Conservation (phyloP, 2,797 vertebrate species). For the Coilia nasus region DNA sequence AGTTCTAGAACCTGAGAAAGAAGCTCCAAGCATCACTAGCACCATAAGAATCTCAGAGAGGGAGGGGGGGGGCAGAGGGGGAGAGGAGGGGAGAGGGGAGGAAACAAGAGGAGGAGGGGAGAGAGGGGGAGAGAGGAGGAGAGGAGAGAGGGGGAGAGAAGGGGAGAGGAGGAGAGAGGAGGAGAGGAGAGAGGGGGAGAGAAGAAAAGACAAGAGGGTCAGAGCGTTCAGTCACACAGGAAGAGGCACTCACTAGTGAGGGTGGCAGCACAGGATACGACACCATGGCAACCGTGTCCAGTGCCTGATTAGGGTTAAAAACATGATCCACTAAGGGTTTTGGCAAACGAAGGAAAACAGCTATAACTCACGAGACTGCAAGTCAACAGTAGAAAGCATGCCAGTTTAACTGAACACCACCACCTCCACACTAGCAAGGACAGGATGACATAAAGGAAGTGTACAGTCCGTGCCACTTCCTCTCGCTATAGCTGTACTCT, state of each 20-base stretch:
- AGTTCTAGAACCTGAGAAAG: slow-evolving; percentile 21
- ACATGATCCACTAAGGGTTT: background rate
- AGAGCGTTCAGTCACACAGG: slow-evolving; percentile 20
- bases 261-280: background rate
- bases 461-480: background rate
- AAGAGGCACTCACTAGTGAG: slow-evolving; percentile 10
- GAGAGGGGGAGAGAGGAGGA: too few species aligned
- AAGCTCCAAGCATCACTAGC: slow-evolving; percentile 14
- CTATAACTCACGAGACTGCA: background rate
- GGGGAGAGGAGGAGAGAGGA: too few species aligned
- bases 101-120: too few species aligned
- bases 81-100: too few species aligned
- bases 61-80: too few species aligned
- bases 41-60: slow-evolving; percentile 10
- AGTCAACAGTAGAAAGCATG: background rate
- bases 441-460: background rate
- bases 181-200: too few species aligned
- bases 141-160: too few species aligned
- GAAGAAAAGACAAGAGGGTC: too few species aligned
- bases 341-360: background rate
- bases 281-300: background rate
- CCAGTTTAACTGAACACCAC: background rate
- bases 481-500: background rate
- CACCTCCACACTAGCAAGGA: background rate
- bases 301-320: background rate